Base-by-base conservation (phyloP, 2,797 vertebrate genomes). In the Otolemur crassicaudatus region DNA sequence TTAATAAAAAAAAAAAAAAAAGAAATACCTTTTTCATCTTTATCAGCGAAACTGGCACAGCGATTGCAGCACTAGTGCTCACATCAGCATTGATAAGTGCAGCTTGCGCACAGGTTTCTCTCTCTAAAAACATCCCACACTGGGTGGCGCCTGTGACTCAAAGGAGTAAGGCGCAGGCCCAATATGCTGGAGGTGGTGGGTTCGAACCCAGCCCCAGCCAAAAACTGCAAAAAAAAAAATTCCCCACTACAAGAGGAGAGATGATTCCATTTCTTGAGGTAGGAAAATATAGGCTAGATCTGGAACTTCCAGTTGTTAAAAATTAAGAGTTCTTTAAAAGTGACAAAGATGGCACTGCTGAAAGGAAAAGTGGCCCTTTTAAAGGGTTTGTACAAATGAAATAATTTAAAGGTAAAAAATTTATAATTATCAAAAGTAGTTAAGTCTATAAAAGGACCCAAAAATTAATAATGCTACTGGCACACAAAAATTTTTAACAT, bases 321-420 rank as follows among this genome's bases (percentile, higher is more conserved):
- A 79, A 25, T 73, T 34, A 94, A 90, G 5, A 61, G 40, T 87
- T 23, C 85, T 83, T 56, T 27, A 75, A 79, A 43, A 92, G 96
- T 43, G 19, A 90, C 6, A 22, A 9, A 8, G 12, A 34, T 2
- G 53, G 14, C 23, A 3, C 7, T 53, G 16, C 7, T 53, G 16
- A 13, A 81, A 31, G 27, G 16, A 65, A 72, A 80, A n/a, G 5
- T 4, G 70, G 4, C 5, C 40, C 3, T 22, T 49, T 76, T 70
- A 56, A 53, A 83, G 17, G 11, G 1, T 60, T 10, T 81, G 22
- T 27, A 12, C 27, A 79, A 87, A 73, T n/a, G 60, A 83, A 87
- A 34, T 1, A 13, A 75, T 40, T 72, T 67, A 14, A 87, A 60
- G 58, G 23, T 80, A 25, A 25, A 73, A 17, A 17, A 80, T 58